Percentiles rank a stretch among this genome's conserved stretches.
phyloP scores from a whole-genome alignment of 2,113 vertebrate genomes.

The Acanthochromis polyacanthus region DNA sequence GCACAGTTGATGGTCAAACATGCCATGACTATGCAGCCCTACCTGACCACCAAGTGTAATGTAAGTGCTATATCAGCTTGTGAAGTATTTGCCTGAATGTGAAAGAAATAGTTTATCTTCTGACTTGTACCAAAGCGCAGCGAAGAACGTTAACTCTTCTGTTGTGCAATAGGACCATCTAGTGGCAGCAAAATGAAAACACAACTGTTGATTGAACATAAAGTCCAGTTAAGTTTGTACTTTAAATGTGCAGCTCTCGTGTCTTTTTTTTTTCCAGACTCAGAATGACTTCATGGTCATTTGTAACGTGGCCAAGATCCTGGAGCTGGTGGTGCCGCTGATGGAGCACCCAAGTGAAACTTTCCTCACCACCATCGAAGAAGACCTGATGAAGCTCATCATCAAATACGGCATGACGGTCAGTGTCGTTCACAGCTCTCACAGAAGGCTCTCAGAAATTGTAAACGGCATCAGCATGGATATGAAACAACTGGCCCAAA shows the following conservation, averaged over 20 bases:
- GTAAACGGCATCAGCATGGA: not conserved
- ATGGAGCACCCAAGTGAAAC: slow-evolving; percentile 97
- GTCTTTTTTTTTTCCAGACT: slow-evolving; percentile 84
- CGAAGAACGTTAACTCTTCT: not conserved
- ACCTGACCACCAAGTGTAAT: slow-evolving; percentile 98
- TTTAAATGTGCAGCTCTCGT: not conserved
- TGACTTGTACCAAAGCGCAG: not conserved
- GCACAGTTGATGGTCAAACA: slow-evolving; percentile 98
- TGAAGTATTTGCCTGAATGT: not conserved
- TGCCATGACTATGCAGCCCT: slow-evolving; percentile 98
- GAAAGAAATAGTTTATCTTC: not conserved
- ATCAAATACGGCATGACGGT: slow-evolving; percentile 99
- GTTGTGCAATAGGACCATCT: slow-evolving; percentile 22
- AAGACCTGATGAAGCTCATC: slow-evolving; percentile 99
- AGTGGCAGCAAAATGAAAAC: slow-evolving; percentile 22
- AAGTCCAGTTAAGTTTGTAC: too few relatives aligned
- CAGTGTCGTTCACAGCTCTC: slow-evolving; percentile 54
- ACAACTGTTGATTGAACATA: not conserved
- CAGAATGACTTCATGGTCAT: slow-evolving; percentile 99
- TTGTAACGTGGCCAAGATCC: slow-evolving; percentile 98
- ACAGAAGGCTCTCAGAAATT: not conserved
- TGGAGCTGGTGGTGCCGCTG: slow-evolving; percentile 95
- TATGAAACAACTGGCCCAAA: not conserved
- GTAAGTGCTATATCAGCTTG: slow-evolving; percentile 82
- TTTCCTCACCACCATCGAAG: slow-evolving; percentile 96